Conservation (phyloP, 2,888 invertebrate species). For the Muschampia plurimacula region DNA sequence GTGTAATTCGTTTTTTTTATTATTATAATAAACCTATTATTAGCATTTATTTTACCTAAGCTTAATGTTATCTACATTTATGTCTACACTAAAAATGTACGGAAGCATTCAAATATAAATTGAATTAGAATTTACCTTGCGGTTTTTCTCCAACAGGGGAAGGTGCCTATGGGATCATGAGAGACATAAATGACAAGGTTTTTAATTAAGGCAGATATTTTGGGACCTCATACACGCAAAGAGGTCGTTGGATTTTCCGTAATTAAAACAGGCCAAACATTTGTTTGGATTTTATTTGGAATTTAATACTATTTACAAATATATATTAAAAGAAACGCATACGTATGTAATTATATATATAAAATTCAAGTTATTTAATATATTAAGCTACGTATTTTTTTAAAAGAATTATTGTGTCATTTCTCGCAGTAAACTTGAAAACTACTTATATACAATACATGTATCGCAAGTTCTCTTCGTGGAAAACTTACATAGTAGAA, state of each 20-base stretch:
- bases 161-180: constrained; percentile 15
- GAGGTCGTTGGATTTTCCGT: not conserved
- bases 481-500: constrained; percentile 4
- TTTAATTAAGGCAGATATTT: constrained; percentile 21
- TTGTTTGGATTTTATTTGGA: not conserved
- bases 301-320: too few species aligned
- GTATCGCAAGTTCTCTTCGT: constrained; percentile 3
- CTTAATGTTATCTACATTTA: not conserved
- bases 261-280: not conserved
- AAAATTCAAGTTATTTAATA: too few species aligned
- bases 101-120: not conserved
- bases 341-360: too few species aligned
- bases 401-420: not conserved
- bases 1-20: too few species aligned
- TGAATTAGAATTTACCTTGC: constrained; percentile 2
- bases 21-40: too few species aligned
- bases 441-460: not conserved
- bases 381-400: too few species aligned
- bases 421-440: not conserved
- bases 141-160: not conserved
- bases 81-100: not conserved
- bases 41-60: too few species aligned
- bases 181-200: constrained; percentile 7
- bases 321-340: too few species aligned
- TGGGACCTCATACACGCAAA: constrained; percentile 9